Base-by-base conservation (phyloP, 2,113 vertebrate species). In the Podilymbus podiceps region DNA sequence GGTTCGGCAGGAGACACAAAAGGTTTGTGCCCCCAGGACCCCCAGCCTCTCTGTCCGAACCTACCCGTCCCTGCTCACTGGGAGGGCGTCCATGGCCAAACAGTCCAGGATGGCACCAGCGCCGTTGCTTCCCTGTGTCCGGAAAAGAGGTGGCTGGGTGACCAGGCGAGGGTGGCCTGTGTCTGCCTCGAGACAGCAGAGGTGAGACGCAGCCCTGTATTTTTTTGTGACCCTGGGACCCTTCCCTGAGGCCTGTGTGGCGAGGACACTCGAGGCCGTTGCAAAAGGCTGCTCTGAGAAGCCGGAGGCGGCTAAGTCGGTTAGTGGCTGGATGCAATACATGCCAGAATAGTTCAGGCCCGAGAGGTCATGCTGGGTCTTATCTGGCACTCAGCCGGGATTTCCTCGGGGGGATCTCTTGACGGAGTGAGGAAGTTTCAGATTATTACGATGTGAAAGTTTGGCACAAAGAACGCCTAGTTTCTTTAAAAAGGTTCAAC, bases 141-240 rank as follows among this genome's bases (percentile, higher is more conserved):
- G 4, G 28, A 17, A 82, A 80, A 85, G 44, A 55, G 49, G 21
- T 0, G 0, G 18, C 20, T 1, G 5, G 33, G 47, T 53, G 52
- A 75, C 33, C 28, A 44, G 53, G 30, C 4, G 1, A 71, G 25
- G 44, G 44, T 83, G 63, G 38, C 23, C 63, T 13, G 12, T 28
- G n/a, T 50, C 46, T 14, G 16, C 40, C 77, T 50, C 0, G 3
- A 60, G 42, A 40, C 11, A 62, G 40, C 64, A 33, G 16, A 77
- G 38, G 25, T 25, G 50, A 40, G 42, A 74, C 2, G 23, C 22
- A 49, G 6, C 15, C 35, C 25, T 28, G 13, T 24, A 30, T 11
- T 66, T 75, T 75, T 49, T 33, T 58, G 58, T 9, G 5, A 62
- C 62, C 30, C 52, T 19, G 47, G 0, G 9, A 60, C 44, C n/a